Conservation (phyloP, 2,113 vertebrate species). For the Opisthocomus hoazin region DNA sequence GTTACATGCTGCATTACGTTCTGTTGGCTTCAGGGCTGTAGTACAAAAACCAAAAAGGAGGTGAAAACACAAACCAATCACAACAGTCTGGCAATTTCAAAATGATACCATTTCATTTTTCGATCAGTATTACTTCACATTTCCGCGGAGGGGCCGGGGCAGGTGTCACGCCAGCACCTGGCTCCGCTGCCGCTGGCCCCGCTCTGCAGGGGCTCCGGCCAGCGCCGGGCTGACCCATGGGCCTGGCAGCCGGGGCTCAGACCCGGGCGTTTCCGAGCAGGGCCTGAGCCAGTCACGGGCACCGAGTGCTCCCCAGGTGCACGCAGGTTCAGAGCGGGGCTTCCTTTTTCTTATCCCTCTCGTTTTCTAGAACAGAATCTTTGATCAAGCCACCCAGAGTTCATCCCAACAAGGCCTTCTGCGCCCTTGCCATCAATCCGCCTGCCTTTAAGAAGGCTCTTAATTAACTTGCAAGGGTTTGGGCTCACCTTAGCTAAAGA, state of each 20-base stretch:
- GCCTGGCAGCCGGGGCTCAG: neutral
- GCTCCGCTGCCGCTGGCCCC: rapidly evolving
- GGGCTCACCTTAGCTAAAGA: neutral
- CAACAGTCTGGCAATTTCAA: neutral
- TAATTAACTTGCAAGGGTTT: neutral
- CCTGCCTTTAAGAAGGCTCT: neutral
- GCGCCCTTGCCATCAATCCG: neutral
- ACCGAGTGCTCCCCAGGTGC: rapidly evolving
- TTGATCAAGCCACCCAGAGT: neutral
- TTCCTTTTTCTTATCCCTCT: neutral
- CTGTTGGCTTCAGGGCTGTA: neutral
- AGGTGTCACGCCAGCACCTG: no score
- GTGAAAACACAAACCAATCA: neutral
- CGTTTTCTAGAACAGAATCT: neutral
- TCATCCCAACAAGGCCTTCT: neutral
- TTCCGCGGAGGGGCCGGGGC: no score
- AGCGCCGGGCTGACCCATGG: no score
- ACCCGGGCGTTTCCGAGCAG: neutral
- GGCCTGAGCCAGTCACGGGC: neutral
- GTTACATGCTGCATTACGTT: neutral
- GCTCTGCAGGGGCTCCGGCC: neutral
- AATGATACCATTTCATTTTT: neutral
- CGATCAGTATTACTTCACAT: neutral
- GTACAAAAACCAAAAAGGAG: neutral
- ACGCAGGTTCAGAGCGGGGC: neutral